A percentile compares a stretch with the other conserved stretches of the same genome.
phyloP scores from a whole-genome alignment of 2,888 invertebrate species.

The Hypselothyrea guttata region DNA sequence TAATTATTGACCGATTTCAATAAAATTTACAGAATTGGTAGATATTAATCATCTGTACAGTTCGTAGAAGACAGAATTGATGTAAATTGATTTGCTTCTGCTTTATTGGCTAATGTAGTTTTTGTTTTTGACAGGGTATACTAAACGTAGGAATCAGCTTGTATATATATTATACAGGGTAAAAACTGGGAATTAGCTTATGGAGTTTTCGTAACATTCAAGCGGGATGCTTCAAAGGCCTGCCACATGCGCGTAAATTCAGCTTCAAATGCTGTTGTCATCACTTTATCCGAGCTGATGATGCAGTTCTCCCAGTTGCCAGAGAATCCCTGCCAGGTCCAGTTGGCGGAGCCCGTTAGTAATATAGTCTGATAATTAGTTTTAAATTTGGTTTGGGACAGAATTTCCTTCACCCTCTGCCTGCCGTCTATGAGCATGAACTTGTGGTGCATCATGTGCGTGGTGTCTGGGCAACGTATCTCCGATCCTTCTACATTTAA shows the following conservation, averaged over 20 bases:
- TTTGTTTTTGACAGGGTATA: no score
- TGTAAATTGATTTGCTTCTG: no score
- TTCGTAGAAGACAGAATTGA: no score
- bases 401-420: conserved; percentile 37
- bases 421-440: conserved; percentile 78
- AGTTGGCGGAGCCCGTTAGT: conserved; percentile 78
- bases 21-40: no score
- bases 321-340: conserved; percentile 77
- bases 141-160: no score
- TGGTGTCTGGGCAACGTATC: conserved; percentile 68
- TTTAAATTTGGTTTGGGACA: not conserved
- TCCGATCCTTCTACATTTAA: conserved; percentile 59
- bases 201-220: not conserved
- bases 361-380: conserved; percentile 39
- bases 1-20: no score
- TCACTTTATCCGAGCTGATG: conserved; percentile 63
- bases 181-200: no score
- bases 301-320: conserved; percentile 80
- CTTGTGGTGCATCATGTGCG: conserved; percentile 81
- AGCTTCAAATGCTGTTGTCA: conserved; percentile 57
- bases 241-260: conserved; percentile 81
- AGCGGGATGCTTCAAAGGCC: conserved; percentile 35
- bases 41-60: no score
- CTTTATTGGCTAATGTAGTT: no score
- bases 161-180: no score